These are phyloP conservation scores for Nebria salina DNA, from an alignment of 2,888 invertebrate species.

Conservation along the genomic window DNA sequence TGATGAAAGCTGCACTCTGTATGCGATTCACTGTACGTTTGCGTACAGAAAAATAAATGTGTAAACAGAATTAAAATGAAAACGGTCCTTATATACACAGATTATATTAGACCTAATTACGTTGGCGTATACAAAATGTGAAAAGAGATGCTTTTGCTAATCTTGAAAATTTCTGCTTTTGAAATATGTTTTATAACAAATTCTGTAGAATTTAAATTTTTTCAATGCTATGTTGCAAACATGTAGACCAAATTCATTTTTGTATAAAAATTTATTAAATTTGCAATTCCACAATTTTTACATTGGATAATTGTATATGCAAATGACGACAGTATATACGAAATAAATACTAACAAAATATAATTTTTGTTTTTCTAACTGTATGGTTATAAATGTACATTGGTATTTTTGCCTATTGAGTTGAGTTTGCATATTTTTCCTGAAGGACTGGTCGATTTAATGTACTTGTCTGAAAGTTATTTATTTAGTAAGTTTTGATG, in stretches of 20 bases:
- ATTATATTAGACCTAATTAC: background rate
- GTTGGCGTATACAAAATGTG: background rate
- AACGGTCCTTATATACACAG: constrained; percentile 3
- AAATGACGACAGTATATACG: background rate
- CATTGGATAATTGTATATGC: background rate
- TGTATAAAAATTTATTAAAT: background rate
- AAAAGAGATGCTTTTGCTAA: background rate
- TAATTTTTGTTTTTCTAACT: background rate
- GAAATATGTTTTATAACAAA: background rate
- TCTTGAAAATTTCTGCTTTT: background rate
- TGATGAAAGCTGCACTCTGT: too few relatives aligned
- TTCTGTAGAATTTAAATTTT: background rate
- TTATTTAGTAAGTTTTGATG: background rate
- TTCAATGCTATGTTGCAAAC: background rate
- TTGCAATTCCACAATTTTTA: background rate
- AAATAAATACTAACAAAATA: background rate
- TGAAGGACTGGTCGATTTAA: background rate
- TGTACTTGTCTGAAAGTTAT: background rate
- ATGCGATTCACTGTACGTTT: too few relatives aligned
- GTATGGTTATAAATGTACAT: too few relatives aligned
- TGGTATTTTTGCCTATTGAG: too few relatives aligned
- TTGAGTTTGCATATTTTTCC: background rate
- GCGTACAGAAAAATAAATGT: too few relatives aligned
- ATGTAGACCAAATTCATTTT: background rate
- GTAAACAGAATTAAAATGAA: background rate